These are phyloP conservation scores for Morone chrysops DNA, from an alignment of 2,113 vertebrate species.

Conservation along the genomic window DNA sequence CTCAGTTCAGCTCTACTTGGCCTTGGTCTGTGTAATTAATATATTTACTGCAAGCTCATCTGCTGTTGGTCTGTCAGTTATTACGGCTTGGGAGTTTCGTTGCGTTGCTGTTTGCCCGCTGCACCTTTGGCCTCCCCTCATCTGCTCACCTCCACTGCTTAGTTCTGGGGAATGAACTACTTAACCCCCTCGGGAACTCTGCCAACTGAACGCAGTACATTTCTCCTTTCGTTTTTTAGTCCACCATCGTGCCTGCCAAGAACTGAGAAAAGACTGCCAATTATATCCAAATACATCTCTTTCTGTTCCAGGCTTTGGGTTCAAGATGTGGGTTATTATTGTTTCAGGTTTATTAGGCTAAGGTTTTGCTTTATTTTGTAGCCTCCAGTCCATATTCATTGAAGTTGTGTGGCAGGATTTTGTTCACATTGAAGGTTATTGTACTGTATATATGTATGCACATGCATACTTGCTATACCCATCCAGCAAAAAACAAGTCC, in stretches of 20 bases:
- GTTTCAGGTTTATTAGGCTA: slow-evolving; percentile 30
- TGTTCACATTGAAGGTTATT: background rate
- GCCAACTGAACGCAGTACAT: slow-evolving; percentile 26
- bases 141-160: slow-evolving; percentile 55
- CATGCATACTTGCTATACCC: background rate
- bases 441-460: background rate
- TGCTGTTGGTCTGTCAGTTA: slow-evolving; percentile 65
- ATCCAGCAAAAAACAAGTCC: background rate
- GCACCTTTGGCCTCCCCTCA: slow-evolving; percentile 48
- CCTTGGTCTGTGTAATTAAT: slow-evolving; percentile 75
- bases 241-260: slow-evolving; percentile 33
- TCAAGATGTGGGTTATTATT: slow-evolving; percentile 35
- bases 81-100: slow-evolving; percentile 54
- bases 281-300: slow-evolving; percentile 48
- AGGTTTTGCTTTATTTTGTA: slow-evolving; percentile 24
- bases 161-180: slow-evolving; percentile 47
- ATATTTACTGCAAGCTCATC: slow-evolving; percentile 70
- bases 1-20: slow-evolving; percentile 56
- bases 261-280: slow-evolving; percentile 31
- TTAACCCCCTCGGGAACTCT: slow-evolving; percentile 47
- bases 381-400: slow-evolving; percentile 9
- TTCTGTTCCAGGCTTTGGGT: slow-evolving; percentile 6
- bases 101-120: slow-evolving; percentile 41
- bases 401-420: background rate
- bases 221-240: slow-evolving; percentile 35